These are phyloP conservation scores for Himalopsyche phryganea DNA, from an alignment of 1,140 invertebrate species.

Conservation along the genomic window DNA sequence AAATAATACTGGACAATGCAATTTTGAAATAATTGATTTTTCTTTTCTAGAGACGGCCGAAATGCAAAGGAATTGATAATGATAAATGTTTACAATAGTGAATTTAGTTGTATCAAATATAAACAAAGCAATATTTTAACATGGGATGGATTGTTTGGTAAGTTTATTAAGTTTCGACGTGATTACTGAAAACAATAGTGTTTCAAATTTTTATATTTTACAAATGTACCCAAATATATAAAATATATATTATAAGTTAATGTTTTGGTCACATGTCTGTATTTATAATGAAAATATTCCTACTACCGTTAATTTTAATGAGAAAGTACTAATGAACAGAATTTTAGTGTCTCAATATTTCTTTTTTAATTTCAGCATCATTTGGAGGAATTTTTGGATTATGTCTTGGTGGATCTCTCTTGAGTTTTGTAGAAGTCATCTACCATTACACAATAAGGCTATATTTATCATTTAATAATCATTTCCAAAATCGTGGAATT, in stretches of 20 bases:
- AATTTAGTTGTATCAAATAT: slow-evolving; percentile 43
- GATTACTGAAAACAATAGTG: neutral
- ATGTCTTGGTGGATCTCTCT: slow-evolving; percentile 40
- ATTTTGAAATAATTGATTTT: no score
- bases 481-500: no score
- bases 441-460: slow-evolving; percentile 35
- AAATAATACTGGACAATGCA: no score
- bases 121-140: slow-evolving; percentile 37
- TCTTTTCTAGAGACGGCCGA: no score
- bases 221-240: no score
- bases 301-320: no score
- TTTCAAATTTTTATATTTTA: no score
- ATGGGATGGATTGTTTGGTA: slow-evolving; percentile 42
- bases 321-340: no score
- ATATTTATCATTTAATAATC: slow-evolving; percentile 12
- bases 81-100: slow-evolving; percentile 39
- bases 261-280: no score
- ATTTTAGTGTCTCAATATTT: no score
- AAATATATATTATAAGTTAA: no score
- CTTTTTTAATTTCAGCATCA: slow-evolving; percentile 37
- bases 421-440: slow-evolving; percentile 39
- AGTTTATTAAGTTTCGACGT: slow-evolving; percentile 12
- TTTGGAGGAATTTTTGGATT: slow-evolving; percentile 45
- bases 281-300: no score
- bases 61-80: neutral